These are phyloP conservation scores for Dendrocincla tyrannina DNA, from an alignment of 2,797 vertebrate genomes.

Conservation along the genomic window DNA sequence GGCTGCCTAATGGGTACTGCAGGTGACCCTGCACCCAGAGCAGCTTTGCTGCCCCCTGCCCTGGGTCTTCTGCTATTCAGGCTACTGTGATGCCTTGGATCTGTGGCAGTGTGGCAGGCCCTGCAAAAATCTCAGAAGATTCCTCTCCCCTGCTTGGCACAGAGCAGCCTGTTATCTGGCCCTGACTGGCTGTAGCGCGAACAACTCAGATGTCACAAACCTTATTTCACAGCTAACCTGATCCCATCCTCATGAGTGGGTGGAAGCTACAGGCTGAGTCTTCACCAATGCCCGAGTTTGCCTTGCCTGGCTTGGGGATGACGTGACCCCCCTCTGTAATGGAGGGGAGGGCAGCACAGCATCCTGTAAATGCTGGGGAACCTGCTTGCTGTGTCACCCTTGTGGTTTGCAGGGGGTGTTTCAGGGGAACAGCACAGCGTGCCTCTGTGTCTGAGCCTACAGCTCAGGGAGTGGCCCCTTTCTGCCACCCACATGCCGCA, in stretches of 20 bases:
- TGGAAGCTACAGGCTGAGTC: neutral
- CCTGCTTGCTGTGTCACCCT: neutral
- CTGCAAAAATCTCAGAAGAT: neutral
- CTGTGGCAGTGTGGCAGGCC: neutral
- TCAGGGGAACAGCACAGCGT: neutral
- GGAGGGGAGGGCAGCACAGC: neutral
- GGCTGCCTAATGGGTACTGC: neutral
- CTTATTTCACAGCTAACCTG: neutral
- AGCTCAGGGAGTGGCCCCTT: neutral
- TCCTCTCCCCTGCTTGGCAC: neutral
- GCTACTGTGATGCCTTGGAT: neutral
- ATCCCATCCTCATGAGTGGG: neutral
- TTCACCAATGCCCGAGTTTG: neutral
- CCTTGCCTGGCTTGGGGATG: neutral
- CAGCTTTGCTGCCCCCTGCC: neutral
- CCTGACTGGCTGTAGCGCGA: neutral
- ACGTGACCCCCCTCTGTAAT: neutral
- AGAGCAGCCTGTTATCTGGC: neutral
- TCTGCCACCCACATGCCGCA: neutral
- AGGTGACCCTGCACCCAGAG: neutral
- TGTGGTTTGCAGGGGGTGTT: neutral
- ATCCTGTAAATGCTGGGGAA: neutral
- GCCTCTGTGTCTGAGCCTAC: neutral
- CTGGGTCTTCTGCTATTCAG: neutral
- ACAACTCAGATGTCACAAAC: neutral